Evolutionary conservation across 2,888 invertebrate species (phyloP).

Genomic region (Tipula confusa): DNA sequence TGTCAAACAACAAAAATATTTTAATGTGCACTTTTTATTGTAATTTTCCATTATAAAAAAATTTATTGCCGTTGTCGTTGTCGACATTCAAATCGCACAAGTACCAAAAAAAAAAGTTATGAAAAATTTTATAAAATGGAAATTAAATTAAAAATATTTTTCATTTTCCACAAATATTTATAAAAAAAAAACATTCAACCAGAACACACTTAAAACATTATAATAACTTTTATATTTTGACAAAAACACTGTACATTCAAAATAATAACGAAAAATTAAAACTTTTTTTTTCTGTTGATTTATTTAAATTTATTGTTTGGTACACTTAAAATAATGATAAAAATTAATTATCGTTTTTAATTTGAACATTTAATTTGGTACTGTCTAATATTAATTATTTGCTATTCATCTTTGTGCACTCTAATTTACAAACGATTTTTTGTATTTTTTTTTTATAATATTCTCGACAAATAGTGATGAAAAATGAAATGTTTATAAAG

Average conservation of each 20-base stretch:
- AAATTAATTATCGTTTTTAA: background rate
- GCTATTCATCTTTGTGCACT: background rate
- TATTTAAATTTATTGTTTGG: background rate
- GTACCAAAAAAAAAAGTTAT: too few relatives aligned
- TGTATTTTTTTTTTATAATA: background rate
- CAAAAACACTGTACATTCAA: background rate
- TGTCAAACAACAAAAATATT: conserved; percentile 28
- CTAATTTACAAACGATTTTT: background rate
- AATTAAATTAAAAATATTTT: too few relatives aligned
- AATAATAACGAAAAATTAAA: background rate
- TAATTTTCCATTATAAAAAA: background rate
- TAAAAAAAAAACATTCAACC: background rate
- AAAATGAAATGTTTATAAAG: background rate
- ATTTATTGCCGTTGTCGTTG: background rate
- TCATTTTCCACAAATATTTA: background rate
- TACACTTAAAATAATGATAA: background rate
- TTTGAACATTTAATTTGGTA: background rate
- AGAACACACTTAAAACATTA: conserved; percentile 5
- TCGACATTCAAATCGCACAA: background rate
- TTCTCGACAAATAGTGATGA: background rate
- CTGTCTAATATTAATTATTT: background rate
- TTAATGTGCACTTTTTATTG: conserved; percentile 27
- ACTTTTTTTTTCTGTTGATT: too few relatives aligned
- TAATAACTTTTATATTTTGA: background rate
- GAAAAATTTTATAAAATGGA: too few relatives aligned